Percentiles rank a stretch among this genome's conserved stretches.
phyloP scores from a whole-genome alignment of 1,140 invertebrate species.

The Babylonia areolata region DNA sequence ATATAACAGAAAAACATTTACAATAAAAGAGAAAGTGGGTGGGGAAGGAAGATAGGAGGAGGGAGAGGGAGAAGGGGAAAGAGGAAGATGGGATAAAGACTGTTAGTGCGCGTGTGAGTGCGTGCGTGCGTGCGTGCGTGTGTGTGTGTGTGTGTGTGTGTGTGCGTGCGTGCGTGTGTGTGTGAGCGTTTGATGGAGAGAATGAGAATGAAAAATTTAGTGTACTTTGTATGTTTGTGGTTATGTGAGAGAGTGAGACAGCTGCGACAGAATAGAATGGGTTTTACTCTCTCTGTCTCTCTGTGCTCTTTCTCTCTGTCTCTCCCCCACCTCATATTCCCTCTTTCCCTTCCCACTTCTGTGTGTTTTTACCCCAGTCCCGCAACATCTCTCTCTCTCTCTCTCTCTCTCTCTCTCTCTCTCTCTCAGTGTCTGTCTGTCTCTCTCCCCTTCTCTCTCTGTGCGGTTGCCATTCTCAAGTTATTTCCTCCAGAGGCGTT shows the following conservation, averaged over 20 bases:
- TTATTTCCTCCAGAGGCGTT: neutral
- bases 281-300: neutral
- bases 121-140: conserved; percentile 8
- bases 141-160: neutral
- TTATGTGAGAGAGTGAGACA: conserved; percentile 7
- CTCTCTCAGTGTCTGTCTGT: neutral
- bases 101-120: neutral
- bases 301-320: neutral
- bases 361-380: neutral
- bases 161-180: conserved; percentile 1
- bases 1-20: too few species aligned
- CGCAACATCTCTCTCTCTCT: neutral
- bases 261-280: neutral
- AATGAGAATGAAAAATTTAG: conserved; percentile 1
- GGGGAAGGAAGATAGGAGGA: too few species aligned
- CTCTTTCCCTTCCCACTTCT: neutral
- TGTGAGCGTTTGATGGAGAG: neutral
- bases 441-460: neutral
- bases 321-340: neutral
- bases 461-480: neutral
- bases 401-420: neutral
- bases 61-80: too few species aligned
- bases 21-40: too few species aligned
- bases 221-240: too few species aligned
- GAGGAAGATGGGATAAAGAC: too few species aligned